phyloP scores from a whole-genome alignment of 2,888 invertebrate species.

The Chironomus tentans region DNA sequence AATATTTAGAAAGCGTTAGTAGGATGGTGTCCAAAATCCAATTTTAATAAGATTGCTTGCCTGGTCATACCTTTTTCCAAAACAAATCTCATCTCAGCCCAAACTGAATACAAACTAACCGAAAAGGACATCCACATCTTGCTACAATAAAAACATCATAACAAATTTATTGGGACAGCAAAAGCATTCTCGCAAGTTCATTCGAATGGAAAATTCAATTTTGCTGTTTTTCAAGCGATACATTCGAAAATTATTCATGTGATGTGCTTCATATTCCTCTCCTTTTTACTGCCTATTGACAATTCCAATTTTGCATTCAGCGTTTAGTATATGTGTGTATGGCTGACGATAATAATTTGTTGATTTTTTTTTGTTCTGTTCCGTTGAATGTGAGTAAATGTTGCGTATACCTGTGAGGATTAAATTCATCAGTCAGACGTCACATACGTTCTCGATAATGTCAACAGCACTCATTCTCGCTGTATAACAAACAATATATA shows the following conservation, averaged over 20 bases:
- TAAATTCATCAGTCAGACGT: slow-evolving; percentile 4
- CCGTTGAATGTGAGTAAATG: background rate
- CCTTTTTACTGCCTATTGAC: too few relatives aligned
- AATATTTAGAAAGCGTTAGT: too few relatives aligned
- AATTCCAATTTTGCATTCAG: background rate
- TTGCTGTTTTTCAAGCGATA: background rate
- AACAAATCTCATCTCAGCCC: too few relatives aligned
- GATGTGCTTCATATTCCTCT: slow-evolving; percentile 11
- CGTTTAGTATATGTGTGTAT: background rate
- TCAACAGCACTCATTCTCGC: background rate
- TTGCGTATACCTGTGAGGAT: background rate
- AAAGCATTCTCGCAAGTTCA: background rate
- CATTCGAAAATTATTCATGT: slow-evolving; percentile 24
- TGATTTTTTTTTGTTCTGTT: background rate
- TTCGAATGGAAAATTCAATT: slow-evolving; percentile 6
- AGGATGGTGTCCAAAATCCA: too few relatives aligned
- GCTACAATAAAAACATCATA: background rate
- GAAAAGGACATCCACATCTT: too few relatives aligned
- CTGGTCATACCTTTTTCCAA: too few relatives aligned
- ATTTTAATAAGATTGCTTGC: too few relatives aligned
- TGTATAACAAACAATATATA: background rate
- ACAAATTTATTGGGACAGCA: background rate
- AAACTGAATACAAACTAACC: too few relatives aligned
- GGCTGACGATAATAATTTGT: background rate
- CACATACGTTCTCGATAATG: background rate